These are phyloP conservation scores for Neodiprion virginianus DNA, from an alignment of 1,140 invertebrate genomes.

Conservation along the genomic window DNA sequence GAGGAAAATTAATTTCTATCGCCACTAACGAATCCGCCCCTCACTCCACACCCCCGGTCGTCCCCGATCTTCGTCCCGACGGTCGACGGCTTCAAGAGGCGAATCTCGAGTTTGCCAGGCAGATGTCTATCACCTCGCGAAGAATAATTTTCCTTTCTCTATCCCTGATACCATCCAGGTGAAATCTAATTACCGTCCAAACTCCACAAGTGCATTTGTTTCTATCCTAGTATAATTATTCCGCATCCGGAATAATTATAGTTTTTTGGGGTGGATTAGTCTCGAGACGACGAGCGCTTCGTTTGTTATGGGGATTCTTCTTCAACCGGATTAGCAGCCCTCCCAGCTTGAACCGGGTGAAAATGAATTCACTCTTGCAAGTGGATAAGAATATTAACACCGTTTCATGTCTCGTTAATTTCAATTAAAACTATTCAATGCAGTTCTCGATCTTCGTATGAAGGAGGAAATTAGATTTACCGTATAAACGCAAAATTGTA, in stretches of 20 bases:
- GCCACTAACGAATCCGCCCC: constrained; percentile 44
- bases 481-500: too few relatives aligned
- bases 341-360: too few relatives aligned
- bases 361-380: too few relatives aligned
- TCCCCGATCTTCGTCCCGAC: constrained; percentile 25
- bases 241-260: neutral
- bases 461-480: too few relatives aligned
- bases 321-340: too few relatives aligned
- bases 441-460: too few relatives aligned
- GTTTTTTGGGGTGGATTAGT: too few relatives aligned
- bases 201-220: constrained; percentile 2
- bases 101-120: constrained; percentile 38
- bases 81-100: constrained; percentile 35
- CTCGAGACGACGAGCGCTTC: too few relatives aligned
- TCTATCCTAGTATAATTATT: neutral
- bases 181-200: constrained; percentile 38
- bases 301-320: too few relatives aligned
- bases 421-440: too few relatives aligned
- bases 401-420: too few relatives aligned
- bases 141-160: constrained; percentile 43
- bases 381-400: too few relatives aligned
- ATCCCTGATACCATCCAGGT: constrained; percentile 28
- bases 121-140: constrained; percentile 41
- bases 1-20: constrained; percentile 45
- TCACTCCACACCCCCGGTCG: constrained; percentile 28